These are phyloP conservation scores for Dolichallabes microphthalmus DNA, from an alignment of 2,113 vertebrate species.

Conservation along the genomic window DNA sequence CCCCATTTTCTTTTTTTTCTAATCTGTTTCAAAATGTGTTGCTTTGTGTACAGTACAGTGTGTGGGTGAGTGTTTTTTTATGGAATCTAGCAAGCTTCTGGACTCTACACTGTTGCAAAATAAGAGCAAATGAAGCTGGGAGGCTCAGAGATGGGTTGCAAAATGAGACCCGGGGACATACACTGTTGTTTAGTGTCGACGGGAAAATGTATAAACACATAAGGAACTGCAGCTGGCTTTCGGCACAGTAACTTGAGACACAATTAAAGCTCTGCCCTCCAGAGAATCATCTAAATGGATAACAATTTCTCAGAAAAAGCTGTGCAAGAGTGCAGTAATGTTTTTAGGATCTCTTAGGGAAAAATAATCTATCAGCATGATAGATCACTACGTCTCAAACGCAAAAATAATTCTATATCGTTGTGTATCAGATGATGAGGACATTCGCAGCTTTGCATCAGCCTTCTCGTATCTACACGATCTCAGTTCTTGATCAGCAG, in stretches of 20 bases:
- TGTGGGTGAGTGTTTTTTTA: slow-evolving; percentile 4
- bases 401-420: neutral
- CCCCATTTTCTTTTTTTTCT: neutral
- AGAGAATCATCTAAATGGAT: neutral
- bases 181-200: neutral
- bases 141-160: slow-evolving; percentile 17
- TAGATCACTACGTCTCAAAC: neutral
- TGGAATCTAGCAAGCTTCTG: slow-evolving; percentile 18
- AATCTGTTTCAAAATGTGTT: slow-evolving; percentile 11
- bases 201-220: neutral
- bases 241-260: neutral
- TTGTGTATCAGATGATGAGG: neutral
- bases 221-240: neutral
- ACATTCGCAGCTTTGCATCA: neutral
- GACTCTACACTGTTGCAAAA: slow-evolving; percentile 47
- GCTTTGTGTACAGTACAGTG: slow-evolving; percentile 1
- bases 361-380: neutral
- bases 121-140: slow-evolving; percentile 25
- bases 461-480: neutral
- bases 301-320: neutral
- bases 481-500: slow-evolving; percentile 3
- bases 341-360: neutral
- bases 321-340: neutral
- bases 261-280: neutral
- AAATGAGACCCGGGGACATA: slow-evolving; percentile 19